Base-by-base conservation (phyloP, 2,888 invertebrate genomes). In the Ephialtes manifestator region DNA sequence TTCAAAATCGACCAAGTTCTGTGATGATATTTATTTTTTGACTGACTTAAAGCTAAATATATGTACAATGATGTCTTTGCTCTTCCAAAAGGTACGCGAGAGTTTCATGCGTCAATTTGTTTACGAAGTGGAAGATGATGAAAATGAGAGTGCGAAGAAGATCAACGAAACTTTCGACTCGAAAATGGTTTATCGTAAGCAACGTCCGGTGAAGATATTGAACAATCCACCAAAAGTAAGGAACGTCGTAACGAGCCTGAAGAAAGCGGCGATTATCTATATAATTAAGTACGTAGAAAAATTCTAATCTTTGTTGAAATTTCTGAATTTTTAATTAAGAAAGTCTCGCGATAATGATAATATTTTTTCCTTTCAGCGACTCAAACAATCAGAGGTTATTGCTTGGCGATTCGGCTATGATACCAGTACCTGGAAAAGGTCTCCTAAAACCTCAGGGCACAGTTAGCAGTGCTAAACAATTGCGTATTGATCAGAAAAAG, bases 21-120 rank as follows among this genome's bases (percentile, higher is more conserved):
- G 4, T 7, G 35, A 35, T 35, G 7, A 35, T 35, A 35, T 35
- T 35, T 35, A 35, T 35, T 35, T 35, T 7, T 4, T 35, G 35
- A 35, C 7, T 2, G 35, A 7, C 1, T 3, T 13, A 55, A 20
- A 53, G 53, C 51, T 53, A 18, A n/a, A 28, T 80, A 13, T 46
- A 46, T 46, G 48, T 43, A 28, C 20, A 65, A 28, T 13, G 4
- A n/a, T 35, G 7, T 63, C n/a, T 65, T 65, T 13, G 2, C 43
- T 5, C 20, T 1, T 18, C 8, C 18, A 39, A 43, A 31, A 97
- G 96, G 97, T 99, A 3, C 96, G 99, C 55, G 99, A 99, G 94
- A 99, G 99, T 89, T 99, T 99, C 94, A 99, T 99, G 98, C 96
- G 99, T 8, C 99, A 99, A 94, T 99, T 99, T 94, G 98, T 99